Evolutionary conservation across 2,113 vertebrate genomes (phyloP).

Genomic region (Junco hyemalis): DNA sequence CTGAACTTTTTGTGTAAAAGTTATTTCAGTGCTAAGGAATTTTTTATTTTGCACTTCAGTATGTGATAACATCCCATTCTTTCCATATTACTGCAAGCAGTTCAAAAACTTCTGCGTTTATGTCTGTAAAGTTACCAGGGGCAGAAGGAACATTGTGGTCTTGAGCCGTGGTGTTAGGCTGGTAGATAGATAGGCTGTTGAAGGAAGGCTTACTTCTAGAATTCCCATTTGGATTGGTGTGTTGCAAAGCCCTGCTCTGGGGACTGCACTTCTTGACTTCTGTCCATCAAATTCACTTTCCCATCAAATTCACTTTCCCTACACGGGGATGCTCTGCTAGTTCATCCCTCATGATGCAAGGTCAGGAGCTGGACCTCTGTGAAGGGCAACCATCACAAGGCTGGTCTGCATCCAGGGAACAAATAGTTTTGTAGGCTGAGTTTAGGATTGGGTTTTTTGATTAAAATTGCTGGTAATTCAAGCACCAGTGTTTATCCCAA

Average conservation of each 20-base stretch:
- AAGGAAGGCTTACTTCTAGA: neutral
- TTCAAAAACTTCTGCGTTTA: neutral
- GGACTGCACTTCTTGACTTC: neutral
- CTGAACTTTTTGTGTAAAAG: neutral
- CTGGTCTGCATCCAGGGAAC: neutral
- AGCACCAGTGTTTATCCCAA: neutral
- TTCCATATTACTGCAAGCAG: neutral
- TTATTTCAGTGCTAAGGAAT: constrained; percentile 7
- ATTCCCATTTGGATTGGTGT: neutral
- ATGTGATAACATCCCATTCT: neutral
- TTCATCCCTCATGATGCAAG: neutral
- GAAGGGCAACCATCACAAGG: neutral
- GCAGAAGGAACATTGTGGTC: neutral
- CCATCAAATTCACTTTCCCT: neutral
- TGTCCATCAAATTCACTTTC: neutral
- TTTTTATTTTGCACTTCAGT: neutral
- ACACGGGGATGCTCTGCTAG: fast-evolving
- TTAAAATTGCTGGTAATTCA: neutral
- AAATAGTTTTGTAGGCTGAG: neutral
- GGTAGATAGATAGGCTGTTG: neutral
- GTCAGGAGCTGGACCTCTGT: neutral
- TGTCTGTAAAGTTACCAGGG: neutral
- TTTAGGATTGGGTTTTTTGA: neutral
- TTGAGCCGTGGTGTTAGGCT: neutral
- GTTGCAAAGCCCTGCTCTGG: neutral